Evolutionary conservation across 2,797 vertebrate genomes (phyloP).

Genomic region (Platyrinchus mystaceus): DNA sequence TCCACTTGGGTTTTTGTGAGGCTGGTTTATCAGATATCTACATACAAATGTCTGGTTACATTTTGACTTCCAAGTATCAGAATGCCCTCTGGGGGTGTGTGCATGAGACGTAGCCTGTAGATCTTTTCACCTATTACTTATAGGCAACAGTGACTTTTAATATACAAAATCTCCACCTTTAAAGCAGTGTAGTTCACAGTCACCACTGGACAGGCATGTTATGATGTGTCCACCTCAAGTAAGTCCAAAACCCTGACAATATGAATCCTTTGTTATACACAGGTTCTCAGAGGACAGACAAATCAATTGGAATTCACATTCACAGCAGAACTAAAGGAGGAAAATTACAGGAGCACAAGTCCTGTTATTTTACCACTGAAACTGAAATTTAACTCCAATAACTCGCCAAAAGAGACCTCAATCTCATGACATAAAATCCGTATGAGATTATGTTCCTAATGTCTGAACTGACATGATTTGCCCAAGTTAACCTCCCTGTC

Average conservation of each 20-base stretch:
- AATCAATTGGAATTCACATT: slow-evolving; percentile 13
- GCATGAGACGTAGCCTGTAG: not conserved
- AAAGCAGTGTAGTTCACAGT: not conserved
- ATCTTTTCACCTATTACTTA: not conserved
- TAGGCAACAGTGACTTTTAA: not conserved
- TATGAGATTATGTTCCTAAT: not conserved
- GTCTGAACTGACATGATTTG: not conserved
- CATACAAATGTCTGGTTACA: not conserved
- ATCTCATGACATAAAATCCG: not conserved
- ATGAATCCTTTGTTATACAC: not conserved
- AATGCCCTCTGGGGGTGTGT: not conserved
- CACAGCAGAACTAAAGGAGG: not conserved
- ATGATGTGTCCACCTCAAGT: not conserved
- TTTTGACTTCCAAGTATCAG: not conserved
- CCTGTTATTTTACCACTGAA: not conserved
- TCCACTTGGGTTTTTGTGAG: not conserved
- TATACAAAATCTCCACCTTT: not conserved
- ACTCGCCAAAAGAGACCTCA: not conserved
- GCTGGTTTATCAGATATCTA: not conserved
- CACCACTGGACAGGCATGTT: accelerated
- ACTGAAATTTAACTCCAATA: not conserved
- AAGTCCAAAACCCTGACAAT: not conserved
- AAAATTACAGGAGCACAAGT: not conserved
- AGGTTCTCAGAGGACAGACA: not conserved
- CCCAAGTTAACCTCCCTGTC: not conserved